Base-by-base conservation (phyloP, 2,797 vertebrate genomes). In the Tenualosa thibaudeaui region DNA sequence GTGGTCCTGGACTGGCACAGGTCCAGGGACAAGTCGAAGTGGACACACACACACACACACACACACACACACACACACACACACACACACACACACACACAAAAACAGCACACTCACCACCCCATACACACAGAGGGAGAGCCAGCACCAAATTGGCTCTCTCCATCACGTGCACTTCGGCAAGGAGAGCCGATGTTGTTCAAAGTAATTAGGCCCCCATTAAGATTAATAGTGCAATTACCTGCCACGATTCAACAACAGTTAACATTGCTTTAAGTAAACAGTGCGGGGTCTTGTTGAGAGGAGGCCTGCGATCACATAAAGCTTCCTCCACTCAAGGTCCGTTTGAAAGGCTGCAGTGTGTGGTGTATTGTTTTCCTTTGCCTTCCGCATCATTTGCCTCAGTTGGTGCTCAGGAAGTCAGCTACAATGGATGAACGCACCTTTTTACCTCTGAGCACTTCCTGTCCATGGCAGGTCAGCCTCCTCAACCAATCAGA, bases 141-240 rank as follows among this genome's bases (percentile, higher is more conserved):
- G 90, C 87, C 60, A 84, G 90, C 92, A 89, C 87, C 87, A 87
- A 81, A 89, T 81, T 75, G 83, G 83, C 89, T 84, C 82, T 81
- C 86, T 68, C 84, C 75, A 81, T 89, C 87, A 85, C 89, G 84
- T 84, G 82, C 91, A 91, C 89, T 86, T 88, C 75, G 37, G 31
- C 85, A 54, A 87, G 82, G 84, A 87, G 78, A 85, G 82, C 65
- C 85, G 84, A 82, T 49, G 75, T 83, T 87, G 71, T 78, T 88
- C 84, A 88, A 85, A 91, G 86, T 92, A 93, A 94, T 93, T 92
- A 91, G 90, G 91, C 90, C 89, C 89, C 89, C 88, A 90, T 94
- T 93, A 92, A 88, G 90, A 93, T 91, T 91, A 88, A 90, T 89
- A 82, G 85, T 83, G 88, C 91, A 92, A 90, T 93, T 91, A 93